Base-by-base conservation (phyloP, 2,797 vertebrate species). In the Notolabrus celidotus region DNA sequence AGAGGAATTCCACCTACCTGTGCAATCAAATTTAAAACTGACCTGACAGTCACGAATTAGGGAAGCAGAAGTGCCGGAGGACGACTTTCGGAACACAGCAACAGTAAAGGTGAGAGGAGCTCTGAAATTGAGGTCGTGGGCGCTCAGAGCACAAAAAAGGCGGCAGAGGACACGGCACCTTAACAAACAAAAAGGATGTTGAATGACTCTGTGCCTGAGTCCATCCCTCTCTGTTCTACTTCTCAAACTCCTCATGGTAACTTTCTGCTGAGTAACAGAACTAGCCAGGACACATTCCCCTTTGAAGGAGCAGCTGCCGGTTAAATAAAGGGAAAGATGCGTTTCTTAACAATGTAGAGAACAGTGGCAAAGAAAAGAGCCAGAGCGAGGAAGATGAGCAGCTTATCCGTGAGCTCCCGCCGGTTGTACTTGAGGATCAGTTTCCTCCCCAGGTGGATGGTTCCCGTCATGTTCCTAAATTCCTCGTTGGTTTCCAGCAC, bases 351-450 rank as follows among this genome's bases (percentile, higher is more conserved):
- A 77, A 99, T 98, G 83, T 98, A 99, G 60, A 98, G 95, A 46
- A 99, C 97, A 0, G 97, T 99, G 43, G 96, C 96, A 14, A 98
- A 88, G 85, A 99, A 99, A 10, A 99, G 94, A 19, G 96, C 96
- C 4, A 99, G 81, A 5, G 97, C 97, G 0, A 99, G 93, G 71
- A 98, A 96, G 87, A 98, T 97, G 7, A 99, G 96, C 62, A 99
- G 94, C 72, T 97, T 98, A 94, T 99, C 97, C 0, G 97, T 98
- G 83, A 98, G 93, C 60, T 99, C 97, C 4, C 97, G 90, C 3
- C 97, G 96, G 56, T 98, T 98, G 78, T 98, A 99, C 68, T 99
- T 98, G 0, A 97, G 96, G 79, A 99, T 98, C n/a, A 99, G 95
- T 78, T 97, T 98, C 72, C 96, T 89, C 0, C 97, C 97, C 74